Base-by-base conservation (phyloP, 1,140 invertebrate species). In the Drosophila albomicans region DNA sequence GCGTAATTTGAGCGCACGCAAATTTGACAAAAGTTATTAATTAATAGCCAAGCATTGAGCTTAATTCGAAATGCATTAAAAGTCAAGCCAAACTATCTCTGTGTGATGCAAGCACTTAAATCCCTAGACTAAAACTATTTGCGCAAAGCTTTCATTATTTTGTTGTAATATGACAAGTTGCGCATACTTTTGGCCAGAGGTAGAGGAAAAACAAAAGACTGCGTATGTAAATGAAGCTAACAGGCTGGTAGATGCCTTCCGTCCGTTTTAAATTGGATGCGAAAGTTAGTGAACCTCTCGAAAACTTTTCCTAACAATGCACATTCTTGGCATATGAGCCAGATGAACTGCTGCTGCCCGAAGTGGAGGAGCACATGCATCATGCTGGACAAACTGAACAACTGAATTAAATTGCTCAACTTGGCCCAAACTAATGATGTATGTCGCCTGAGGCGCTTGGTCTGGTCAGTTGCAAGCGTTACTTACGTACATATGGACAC, bases 361-460 rank as follows among this genome's bases (percentile, higher is more conserved):
- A 8, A 10, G 3, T 10, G 10, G 6, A 7, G 10, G 10, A 13
- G 20, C 5, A 45, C 48, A 62, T 73, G 66, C 43, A 78, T 81
- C 66, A 61, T 65, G 62, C 32, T 45, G 45, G 30, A 5, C 20
- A 16, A 10, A 51, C 58, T 62, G 61, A 30, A 62, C 61, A 52
- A 62, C 56, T 70, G 38, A 76, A 48, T 73, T 63, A 63, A 52
- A 52, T 63, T 41, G 59, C 38, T 56, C 61, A 64, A 57, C 75
- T 58, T 13, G 49, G 45, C 30, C 30, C 67, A 63, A 63, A 64
- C 66, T 71, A 81, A 82, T 82, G 80, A 79, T 67, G 75, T 63
- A 68, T 72, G 62, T 59, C 16, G 52, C 75, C 51, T 35, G 0
- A 45, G 63, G 70, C 48, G 13, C 20, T 48, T 32, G 15, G 51